Evolutionary conservation across 2,888 invertebrate genomes (phyloP).

Genomic region (Matsumyia berberina): DNA sequence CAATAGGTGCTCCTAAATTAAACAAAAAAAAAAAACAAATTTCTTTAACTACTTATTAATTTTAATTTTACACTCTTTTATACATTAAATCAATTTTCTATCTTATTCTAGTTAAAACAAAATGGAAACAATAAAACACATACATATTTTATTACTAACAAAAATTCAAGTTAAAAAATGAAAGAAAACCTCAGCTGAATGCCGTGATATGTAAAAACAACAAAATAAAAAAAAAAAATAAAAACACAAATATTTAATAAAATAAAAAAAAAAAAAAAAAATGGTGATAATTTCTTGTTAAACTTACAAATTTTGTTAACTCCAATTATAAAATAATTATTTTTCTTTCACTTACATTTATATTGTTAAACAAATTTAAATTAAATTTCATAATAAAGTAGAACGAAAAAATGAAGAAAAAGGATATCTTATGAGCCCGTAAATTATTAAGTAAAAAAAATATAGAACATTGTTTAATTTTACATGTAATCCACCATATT

Average conservation of each 20-base stretch:
- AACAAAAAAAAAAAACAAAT: too few species aligned
- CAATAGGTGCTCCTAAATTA: constrained; percentile 68
- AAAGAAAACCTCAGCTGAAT: constrained; percentile 83
- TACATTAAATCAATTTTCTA: constrained; percentile 59
- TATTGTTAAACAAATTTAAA: constrained; percentile 44
- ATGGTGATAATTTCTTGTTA: constrained; percentile 73
- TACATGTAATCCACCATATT: constrained; percentile 16
- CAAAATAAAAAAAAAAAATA: constrained; percentile 23
- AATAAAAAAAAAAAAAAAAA: constrained; percentile 40
- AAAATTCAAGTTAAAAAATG: constrained; percentile 60
- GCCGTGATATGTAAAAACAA: constrained; percentile 82
- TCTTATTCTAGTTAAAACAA: constrained; percentile 62
- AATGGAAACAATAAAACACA: constrained; percentile 33
- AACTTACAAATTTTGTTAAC: constrained; percentile 57
- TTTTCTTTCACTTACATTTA: constrained; percentile 11
- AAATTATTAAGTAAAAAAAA: constrained; percentile 33
- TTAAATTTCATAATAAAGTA: too few species aligned
- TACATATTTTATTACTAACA: constrained; percentile 54
- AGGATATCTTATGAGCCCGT: constrained; percentile 23
- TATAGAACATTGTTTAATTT: constrained; percentile 26
- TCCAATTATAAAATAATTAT: constrained; percentile 37
- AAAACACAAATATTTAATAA: constrained; percentile 29
- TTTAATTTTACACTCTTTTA: constrained; percentile 52
- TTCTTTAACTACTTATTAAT: constrained; percentile 39
- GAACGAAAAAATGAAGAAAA: neutral